phyloP scores from a whole-genome alignment of 2,797 vertebrate species.

The Malurus splendens region DNA sequence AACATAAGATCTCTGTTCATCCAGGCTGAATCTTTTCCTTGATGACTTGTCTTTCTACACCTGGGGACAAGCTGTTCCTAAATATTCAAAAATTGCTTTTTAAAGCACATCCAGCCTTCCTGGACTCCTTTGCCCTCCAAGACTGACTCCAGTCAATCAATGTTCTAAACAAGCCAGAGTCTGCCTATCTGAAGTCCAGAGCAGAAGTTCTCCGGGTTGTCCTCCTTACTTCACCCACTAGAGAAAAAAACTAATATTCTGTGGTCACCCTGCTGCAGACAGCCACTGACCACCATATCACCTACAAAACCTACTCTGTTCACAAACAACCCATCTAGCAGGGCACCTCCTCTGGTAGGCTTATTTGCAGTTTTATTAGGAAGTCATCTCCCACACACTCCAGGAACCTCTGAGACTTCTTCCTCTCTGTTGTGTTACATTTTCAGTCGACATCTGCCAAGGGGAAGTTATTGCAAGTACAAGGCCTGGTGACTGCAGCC shows the following conservation, averaged over 20 bases:
- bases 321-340: neutral
- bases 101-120: neutral
- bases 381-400: neutral
- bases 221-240: neutral
- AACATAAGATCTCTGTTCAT: neutral
- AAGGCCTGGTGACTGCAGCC: neutral
- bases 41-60: neutral
- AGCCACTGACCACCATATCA: too few relatives aligned
- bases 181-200: neutral
- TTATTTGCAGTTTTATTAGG: neutral
- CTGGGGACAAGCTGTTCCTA: neutral
- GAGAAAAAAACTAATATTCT: neutral
- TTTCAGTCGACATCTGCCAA: neutral
- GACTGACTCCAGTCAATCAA: neutral
- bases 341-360: neutral
- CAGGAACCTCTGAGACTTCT: neutral
- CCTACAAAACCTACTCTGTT: neutral
- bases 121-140: neutral
- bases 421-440: neutral
- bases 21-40: accelerated
- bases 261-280: accelerated
- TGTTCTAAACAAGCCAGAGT: neutral
- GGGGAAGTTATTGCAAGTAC: neutral
- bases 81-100: neutral
- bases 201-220: neutral